These are phyloP conservation scores for Cataglyphis livida DNA, from an alignment of 2,888 invertebrate genomes.

Conservation along the genomic window DNA sequence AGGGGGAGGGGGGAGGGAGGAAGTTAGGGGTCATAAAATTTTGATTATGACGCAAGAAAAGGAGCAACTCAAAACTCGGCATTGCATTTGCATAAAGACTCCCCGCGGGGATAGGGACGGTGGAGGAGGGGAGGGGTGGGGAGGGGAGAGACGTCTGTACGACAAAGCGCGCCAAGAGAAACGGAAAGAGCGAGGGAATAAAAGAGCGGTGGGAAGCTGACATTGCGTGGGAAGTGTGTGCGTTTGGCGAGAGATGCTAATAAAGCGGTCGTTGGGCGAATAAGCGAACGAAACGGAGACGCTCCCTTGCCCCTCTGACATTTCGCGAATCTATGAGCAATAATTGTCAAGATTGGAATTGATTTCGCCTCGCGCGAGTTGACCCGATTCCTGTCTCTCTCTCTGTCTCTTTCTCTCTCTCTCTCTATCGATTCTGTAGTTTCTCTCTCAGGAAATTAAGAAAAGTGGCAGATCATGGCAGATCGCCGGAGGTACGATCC, in stretches of 20 bases:
- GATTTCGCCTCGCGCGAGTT: not conserved
- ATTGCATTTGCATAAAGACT: constrained; percentile 65
- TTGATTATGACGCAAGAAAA: constrained; percentile 51
- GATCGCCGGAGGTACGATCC: not conserved
- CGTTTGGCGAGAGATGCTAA: constrained; percentile 57
- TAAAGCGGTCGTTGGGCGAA: constrained; percentile 27
- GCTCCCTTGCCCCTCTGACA: constrained; percentile 2
- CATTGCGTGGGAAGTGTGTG: constrained; percentile 57
- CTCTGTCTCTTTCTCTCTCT: no score
- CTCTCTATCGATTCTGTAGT: not conserved
- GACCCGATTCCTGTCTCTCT: no score
- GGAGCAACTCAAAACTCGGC: constrained; percentile 60
- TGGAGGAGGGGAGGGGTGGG: not conserved
- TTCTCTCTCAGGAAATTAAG: not conserved
- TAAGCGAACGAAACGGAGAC: not conserved
- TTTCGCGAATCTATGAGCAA: not conserved
- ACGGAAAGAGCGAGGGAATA: constrained; percentile 35
- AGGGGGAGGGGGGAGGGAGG: no score
- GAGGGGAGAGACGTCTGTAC: constrained; percentile 39
- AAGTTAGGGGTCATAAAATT: constrained; percentile 28
- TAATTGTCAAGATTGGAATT: constrained; percentile 21
- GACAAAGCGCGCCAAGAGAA: constrained; percentile 62
- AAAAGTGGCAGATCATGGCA: constrained; percentile 15
- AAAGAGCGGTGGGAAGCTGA: constrained; percentile 67
- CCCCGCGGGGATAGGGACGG: not conserved